phyloP scores from a whole-genome alignment of 2,113 vertebrate genomes.

The Zingel zingel region DNA sequence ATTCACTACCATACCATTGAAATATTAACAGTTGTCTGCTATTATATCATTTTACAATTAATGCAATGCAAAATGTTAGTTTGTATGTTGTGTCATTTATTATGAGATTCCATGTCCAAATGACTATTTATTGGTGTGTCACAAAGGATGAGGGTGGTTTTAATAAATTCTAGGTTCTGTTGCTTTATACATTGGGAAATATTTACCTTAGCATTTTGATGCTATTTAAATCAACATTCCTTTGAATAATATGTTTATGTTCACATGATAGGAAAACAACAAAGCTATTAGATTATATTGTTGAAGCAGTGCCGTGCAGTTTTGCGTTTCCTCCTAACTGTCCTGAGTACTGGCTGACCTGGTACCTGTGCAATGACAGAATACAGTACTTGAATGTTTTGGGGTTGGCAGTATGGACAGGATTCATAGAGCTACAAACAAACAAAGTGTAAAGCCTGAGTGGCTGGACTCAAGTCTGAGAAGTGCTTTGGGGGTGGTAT shows the following conservation, averaged over 20 bases:
- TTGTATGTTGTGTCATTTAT: conserved; percentile 47
- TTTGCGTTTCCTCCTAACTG: conserved; percentile 40
- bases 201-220: conserved; percentile 42
- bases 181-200: conserved; percentile 54
- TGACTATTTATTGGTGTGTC: conserved; percentile 64
- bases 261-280: conserved; percentile 27
- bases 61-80: conserved; percentile 41
- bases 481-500: conserved; percentile 21
- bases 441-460: conserved; percentile 19
- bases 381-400: conserved; percentile 83
- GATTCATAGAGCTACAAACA: conserved; percentile 43
- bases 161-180: conserved; percentile 32
- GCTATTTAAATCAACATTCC: conserved; percentile 44
- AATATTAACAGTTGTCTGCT: conserved; percentile 17
- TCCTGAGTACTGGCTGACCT: conserved; percentile 71
- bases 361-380: conserved; percentile 83
- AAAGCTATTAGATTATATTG: conserved; percentile 26
- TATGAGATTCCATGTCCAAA: conserved; percentile 38
- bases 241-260: conserved; percentile 37
- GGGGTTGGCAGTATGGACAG: conserved; percentile 73
- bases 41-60: conserved; percentile 30
- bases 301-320: conserved; percentile 48
- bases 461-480: conserved; percentile 32
- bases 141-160: conserved; percentile 36
- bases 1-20: conserved; percentile 13